Conservation (phyloP, 1,140 invertebrate genomes). For the Latrodectus geometricus region DNA sequence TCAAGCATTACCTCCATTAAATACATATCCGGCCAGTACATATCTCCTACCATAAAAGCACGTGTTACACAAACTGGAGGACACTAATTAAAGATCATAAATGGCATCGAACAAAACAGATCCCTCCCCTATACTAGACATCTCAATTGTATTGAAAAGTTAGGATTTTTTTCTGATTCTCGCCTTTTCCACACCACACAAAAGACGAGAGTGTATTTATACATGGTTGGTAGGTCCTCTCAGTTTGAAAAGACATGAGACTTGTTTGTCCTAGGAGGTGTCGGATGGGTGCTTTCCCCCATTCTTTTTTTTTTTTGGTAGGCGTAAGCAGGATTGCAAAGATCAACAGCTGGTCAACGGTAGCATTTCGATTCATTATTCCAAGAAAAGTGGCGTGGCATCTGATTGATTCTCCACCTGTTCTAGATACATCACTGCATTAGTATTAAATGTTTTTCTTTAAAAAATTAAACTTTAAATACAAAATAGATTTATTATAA, state of each 20-base stretch:
- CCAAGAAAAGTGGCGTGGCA: no score
- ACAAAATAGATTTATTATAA: no score
- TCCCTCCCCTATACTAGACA: not conserved
- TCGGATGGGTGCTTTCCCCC: not conserved
- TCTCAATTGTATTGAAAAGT: not conserved
- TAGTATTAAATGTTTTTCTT: no score
- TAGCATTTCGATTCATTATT: not conserved
- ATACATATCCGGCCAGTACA: not conserved
- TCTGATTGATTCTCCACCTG: no score
- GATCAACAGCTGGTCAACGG: not conserved
- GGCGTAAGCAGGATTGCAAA: not conserved
- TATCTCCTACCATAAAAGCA: not conserved
- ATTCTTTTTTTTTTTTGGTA: not conserved
- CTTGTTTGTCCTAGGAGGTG: not conserved
- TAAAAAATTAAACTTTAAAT: no score
- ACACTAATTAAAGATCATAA: constrained; percentile 22
- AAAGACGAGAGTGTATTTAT: constrained; percentile 11
- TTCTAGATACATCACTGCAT: no score
- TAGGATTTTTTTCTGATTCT: not conserved
- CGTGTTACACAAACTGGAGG: not conserved
- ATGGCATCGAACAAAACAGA: not conserved
- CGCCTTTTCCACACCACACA: not conserved
- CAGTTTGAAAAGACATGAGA: not conserved
- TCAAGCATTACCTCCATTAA: not conserved
- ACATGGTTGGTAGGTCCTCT: not conserved